Conservation (phyloP, 1,140 invertebrate genomes). For the Zophobas morio region DNA sequence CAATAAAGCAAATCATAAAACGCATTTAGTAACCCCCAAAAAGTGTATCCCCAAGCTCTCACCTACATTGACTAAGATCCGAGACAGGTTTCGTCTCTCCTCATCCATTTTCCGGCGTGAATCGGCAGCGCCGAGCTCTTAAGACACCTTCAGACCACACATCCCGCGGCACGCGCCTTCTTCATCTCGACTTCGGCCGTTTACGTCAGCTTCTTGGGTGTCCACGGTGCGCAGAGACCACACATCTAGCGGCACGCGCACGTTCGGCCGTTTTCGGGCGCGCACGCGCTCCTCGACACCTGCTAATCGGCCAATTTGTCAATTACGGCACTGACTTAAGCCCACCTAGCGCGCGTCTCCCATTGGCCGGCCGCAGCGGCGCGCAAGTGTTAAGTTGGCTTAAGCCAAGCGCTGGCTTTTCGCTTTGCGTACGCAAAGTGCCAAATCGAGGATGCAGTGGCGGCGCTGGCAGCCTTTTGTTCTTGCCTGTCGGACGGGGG, state of each 20-base stretch:
- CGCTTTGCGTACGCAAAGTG: conserved; percentile 2
- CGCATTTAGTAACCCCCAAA: no score
- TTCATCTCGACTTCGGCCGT: conserved; percentile 42
- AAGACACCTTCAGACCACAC: conserved; percentile 49
- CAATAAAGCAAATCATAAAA: no score
- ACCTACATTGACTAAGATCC: no score
- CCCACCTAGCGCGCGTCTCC: conserved; percentile 45
- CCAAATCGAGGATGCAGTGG: conserved; percentile 26
- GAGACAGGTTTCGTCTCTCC: no score
- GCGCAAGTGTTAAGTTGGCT: no score
- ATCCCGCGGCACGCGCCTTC: conserved; percentile 54
- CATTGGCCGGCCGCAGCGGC: no score
- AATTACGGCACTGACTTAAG: conserved; percentile 49
- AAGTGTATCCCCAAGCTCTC: no score
- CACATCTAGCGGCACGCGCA: conserved; percentile 61
- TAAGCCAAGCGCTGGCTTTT: no score
- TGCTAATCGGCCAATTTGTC: conserved; percentile 57
- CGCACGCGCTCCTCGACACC: conserved; percentile 46
- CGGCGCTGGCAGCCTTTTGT: conserved; percentile 58
- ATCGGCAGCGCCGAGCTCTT: no score
- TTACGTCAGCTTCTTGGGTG: conserved; percentile 46
- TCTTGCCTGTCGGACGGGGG: conserved; percentile 57
- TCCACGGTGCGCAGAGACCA: conserved; percentile 55
- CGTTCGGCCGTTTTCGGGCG: conserved; percentile 47
- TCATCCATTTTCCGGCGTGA: no score